Evolutionary conservation across 2,113 vertebrate genomes (phyloP), one percentile per base, ranked within the genome.

Genomic region (Axis porcinus): DNA sequence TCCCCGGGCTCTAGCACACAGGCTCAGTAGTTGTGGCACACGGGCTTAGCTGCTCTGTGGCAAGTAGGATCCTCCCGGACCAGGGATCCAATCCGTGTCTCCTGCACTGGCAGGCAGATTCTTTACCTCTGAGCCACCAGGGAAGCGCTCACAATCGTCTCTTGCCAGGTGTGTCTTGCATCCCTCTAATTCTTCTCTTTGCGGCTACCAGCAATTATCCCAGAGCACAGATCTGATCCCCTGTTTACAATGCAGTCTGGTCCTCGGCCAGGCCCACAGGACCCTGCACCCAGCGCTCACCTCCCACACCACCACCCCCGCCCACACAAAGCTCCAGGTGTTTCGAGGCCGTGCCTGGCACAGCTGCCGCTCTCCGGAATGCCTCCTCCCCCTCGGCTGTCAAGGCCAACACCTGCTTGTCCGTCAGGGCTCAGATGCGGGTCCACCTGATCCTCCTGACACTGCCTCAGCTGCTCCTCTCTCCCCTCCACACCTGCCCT

Each of bases 241-340:
- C 74, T 7, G 21, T 62, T 57, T 57, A 19, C 28, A 58, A 43
- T 2, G 23, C 60, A 45, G 47, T 2, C 2, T 1, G 36, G n/a
- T 40, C 25, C 87, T 33, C 3, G 2, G 70, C 70, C 27, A 13
- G 85, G 28, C 36, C 36, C 19, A 3, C 64, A 9, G 11, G 57
- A 10, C 23, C 15, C 54, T 8, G 10, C 27, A 3, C 23, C 3
- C 40, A 25, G n/a, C 13, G 28, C 30, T 12, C 16, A 17, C 50
- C 54, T 9, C 15, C 6, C 2, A 30, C 8, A 27, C 79, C 5
- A 4, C 36, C 28, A 3, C 0, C 17, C 17, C 11, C 3, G 0
- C 8, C 19, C 30, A 1, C 36, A 0, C 25, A 7, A 23, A 2
- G 67, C 30, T 16, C 10, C 36, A 54, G 43, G 50, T 33, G 90